These are phyloP conservation scores for Clamator glandarius DNA, from an alignment of 2,797 vertebrate genomes.

Conservation along the genomic window DNA sequence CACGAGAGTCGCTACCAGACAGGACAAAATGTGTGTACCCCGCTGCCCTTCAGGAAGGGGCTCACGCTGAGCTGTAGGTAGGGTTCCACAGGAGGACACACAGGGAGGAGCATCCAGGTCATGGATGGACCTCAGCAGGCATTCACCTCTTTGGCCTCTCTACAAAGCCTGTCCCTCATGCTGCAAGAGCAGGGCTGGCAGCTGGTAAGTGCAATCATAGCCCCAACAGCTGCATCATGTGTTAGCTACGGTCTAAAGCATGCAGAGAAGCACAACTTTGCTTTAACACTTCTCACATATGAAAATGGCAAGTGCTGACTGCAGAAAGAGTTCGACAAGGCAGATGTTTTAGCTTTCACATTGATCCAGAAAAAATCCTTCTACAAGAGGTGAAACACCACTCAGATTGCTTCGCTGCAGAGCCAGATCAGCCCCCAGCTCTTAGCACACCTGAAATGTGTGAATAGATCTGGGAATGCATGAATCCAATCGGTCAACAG, in stretches of 20 bases:
- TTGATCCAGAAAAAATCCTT: constrained; percentile 37
- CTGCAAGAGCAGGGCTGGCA: background rate
- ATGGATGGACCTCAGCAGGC: background rate
- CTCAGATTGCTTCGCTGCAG: background rate
- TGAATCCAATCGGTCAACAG: background rate
- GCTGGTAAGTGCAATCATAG: background rate
- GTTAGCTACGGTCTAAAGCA: background rate
- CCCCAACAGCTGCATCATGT: background rate
- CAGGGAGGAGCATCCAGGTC: background rate
- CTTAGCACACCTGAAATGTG: background rate
- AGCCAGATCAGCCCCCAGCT: background rate
- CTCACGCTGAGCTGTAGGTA: background rate
- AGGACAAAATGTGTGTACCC: fast-evolving
- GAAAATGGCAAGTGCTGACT: background rate
- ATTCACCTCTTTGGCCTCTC: background rate
- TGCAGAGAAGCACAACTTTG: background rate
- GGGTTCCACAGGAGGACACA: fast-evolving
- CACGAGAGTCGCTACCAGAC: background rate
- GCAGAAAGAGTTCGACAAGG: constrained; percentile 25
- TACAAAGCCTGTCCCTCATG: background rate
- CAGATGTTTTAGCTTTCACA: background rate
- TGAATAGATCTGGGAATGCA: background rate
- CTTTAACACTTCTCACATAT: background rate
- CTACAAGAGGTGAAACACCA: background rate
- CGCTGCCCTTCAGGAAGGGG: background rate